phyloP scores from a whole-genome alignment of 2,797 vertebrate genomes.

The Neomorphus geoffroyi region DNA sequence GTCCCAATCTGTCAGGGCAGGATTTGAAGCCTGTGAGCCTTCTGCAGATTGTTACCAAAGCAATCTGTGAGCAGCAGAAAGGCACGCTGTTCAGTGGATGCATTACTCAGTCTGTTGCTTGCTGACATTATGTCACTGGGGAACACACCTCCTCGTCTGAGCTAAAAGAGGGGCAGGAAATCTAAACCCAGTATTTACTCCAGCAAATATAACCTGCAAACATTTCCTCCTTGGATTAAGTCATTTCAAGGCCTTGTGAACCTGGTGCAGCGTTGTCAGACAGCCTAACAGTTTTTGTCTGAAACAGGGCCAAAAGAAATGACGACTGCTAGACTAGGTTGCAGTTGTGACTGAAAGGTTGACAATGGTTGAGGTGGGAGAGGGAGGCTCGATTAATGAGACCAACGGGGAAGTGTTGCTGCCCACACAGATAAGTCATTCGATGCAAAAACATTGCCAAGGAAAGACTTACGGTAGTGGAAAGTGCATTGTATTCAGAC shows the following conservation, averaged over 20 bases:
- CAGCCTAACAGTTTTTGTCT: background rate
- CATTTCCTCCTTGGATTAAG: background rate
- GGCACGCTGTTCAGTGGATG: rapidly evolving
- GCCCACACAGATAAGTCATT: background rate
- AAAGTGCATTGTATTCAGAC: background rate
- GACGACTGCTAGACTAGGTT: background rate
- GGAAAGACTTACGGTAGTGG: background rate
- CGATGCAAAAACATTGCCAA: background rate
- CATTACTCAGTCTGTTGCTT: background rate
- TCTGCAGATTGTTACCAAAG: background rate
- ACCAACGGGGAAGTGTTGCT: background rate
- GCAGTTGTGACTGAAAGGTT: background rate
- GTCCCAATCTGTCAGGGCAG: rapidly evolving
- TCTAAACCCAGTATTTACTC: background rate
- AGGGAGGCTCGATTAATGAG: background rate
- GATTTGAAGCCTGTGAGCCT: background rate
- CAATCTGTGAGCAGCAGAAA: background rate
- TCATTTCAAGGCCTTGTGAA: background rate
- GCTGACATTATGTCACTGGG: background rate
- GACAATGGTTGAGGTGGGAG: conserved; percentile 10
- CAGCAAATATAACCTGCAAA: background rate
- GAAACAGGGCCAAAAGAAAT: background rate
- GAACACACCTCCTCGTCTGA: background rate
- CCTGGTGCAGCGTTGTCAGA: background rate
- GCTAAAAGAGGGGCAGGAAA: background rate